Evolutionary conservation across 2,888 invertebrate genomes (phyloP), one percentile per base, ranked within the genome.

Genomic region (Epinotia bilunana): DNA sequence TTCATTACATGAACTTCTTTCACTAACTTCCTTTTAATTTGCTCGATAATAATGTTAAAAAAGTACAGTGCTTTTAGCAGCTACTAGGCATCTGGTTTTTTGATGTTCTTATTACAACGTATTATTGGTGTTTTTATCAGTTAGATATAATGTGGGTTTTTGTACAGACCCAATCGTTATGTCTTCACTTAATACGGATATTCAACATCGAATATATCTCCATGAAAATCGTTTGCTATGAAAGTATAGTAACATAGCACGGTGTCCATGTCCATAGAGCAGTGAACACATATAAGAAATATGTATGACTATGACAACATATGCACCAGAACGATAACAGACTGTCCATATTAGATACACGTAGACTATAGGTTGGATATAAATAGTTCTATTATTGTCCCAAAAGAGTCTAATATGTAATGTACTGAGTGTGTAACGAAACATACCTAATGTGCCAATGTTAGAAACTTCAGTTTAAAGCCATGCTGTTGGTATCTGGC

Each of bases 1-100:
- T 39, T 61, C 67, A 53, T 70, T 53, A 60, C 53, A 72, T 72
- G 71, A 72, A 63, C 11, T 72, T 61, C 46, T 49, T 60, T 70
- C 18, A 60, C 60, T 70, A 49, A 28, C 49, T 70, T 70, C 60
- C 60, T 60, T 55, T 72, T 55, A 72, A 72, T 63, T 72, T 61
- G 68, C 43, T 58, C 58, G 23, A 23, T 68, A 58, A 58, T 39
- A 39, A 43, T 68, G 68, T 57, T 68, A 43, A 68, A 43, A n/a
- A 43, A 43, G 13, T 12, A 39, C 18, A 53, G 7, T n/a, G 53
- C n/a, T 53, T n/a, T 7, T 53, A n/a, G 7, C 1, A n/a, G n/a
- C 13, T 28, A 28, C 7, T 53, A n/a, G n/a, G 53, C n/a, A 53
- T 7, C 7, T 13, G n/a, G n/a, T 53, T 53, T n/a, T 53, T 53